Evolutionary conservation across 1,140 invertebrate species (phyloP), one percentile per base, ranked within the genome.

Genomic region (Bombus terrestris): DNA sequence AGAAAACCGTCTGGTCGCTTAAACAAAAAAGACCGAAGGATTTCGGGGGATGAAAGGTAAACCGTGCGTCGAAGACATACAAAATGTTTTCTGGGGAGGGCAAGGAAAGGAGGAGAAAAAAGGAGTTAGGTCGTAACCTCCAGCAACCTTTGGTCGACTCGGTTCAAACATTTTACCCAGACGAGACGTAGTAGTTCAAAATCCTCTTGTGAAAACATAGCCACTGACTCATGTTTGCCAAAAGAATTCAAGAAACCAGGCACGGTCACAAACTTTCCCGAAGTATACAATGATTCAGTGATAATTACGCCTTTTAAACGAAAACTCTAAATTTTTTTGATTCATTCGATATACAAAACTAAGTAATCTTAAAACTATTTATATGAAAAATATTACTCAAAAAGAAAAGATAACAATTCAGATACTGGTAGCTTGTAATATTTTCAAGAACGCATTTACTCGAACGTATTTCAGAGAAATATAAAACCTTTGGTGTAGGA

Each of bases 141-240:
- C 76, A 64, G 62, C 88, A 92, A 93, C 92, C 91, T 93, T 93
- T 89, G 71, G 28, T 64, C 73, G 83, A 79, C 87, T 81, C 83
- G 85, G 59, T 87, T 86, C 81, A 88, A 91, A 89, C 86, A 81
- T 73, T 86, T 86, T 87, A 74, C 59, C 86, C 89, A 86, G 89
- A 90, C 92, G 78, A 88, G 82, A 83, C 91, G 80, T 78, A 68
- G 78, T 87, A 83, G 92, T 93, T 93, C 93, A 93, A 93, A 94
- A 90, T 92, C 89, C 91, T 90, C 88, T 47, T 76, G 81, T 76
- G 88, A 92, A 91, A 92, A 92, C 91, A 91, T 64, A 71, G 77
- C 62, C 41, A 79, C 66, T 85, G 88, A 86, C 75, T 91, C 91
- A 92, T 85, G 41, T 59, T 37, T 53, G 35, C n/a, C 25, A 79